Conservation (phyloP, 2,797 vertebrate species). For the Bucorvus abyssinicus region DNA sequence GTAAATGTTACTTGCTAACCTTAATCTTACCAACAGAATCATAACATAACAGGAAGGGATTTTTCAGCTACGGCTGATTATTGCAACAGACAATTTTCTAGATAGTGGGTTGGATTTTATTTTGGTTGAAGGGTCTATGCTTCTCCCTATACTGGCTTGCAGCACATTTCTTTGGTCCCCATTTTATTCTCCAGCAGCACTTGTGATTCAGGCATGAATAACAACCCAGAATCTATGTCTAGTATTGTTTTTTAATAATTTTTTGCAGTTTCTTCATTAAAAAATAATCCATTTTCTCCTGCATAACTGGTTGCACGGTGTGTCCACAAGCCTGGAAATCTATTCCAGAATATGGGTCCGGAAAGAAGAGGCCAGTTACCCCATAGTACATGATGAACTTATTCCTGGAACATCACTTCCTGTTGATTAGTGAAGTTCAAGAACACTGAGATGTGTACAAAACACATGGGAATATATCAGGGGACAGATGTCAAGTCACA, state of each 20-base stretch:
- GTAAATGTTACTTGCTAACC: neutral
- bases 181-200: neutral
- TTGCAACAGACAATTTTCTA: neutral
- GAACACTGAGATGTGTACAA: neutral
- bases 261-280: neutral
- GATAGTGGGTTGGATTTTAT: neutral
- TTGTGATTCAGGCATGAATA: neutral
- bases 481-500: neutral
- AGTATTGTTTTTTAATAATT: rapidly evolving
- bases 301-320: neutral
- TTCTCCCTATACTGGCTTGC: neutral
- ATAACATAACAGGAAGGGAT: neutral
- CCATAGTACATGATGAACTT: neutral
- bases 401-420: neutral
- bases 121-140: neutral
- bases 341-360: neutral
- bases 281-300: neutral
- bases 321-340: neutral
- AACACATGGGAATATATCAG: neutral
- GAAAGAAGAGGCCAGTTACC: neutral
- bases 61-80: neutral
- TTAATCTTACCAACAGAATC: neutral
- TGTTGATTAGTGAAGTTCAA: neutral
- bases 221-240: neutral
- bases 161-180: neutral